A percentile compares a stretch with the other conserved stretches of the same genome.
Evolutionary conservation across 2,888 invertebrate genomes (phyloP).

Genomic region (Galeopsomyia nigrocyanea): DNA sequence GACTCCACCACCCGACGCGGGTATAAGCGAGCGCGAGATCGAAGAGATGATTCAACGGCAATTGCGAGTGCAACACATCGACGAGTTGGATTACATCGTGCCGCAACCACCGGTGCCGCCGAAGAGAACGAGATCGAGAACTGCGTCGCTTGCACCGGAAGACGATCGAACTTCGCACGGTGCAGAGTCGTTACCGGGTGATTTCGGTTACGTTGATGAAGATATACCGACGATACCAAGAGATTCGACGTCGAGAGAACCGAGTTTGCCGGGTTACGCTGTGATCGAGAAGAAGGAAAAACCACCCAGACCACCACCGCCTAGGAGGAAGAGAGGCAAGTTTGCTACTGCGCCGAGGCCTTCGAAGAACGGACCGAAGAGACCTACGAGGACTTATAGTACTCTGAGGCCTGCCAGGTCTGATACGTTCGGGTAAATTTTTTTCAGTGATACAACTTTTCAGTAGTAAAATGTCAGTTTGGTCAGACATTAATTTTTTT

Average conservation of each 20-base stretch:
- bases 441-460: not conserved
- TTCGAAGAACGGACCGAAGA: slow-evolving; percentile 69
- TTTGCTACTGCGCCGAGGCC: slow-evolving; percentile 79
- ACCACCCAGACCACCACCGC: slow-evolving; percentile 75
- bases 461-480: not conserved
- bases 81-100: slow-evolving; percentile 75
- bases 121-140: slow-evolving; percentile 70
- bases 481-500: too few species aligned
- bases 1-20: slow-evolving; percentile 13
- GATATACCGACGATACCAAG: slow-evolving; percentile 68
- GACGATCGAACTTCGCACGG: slow-evolving; percentile 81
- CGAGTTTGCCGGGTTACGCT: slow-evolving; percentile 77
- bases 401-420: slow-evolving; percentile 71
- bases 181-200: slow-evolving; percentile 75
- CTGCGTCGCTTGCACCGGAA: slow-evolving; percentile 69
- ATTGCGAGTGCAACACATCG: not conserved
- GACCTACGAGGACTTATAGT: slow-evolving; percentile 75
- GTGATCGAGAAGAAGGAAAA: slow-evolving; percentile 79
- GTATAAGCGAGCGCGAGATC: not conserved
- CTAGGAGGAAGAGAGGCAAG: slow-evolving; percentile 71
- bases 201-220: slow-evolving; percentile 67
- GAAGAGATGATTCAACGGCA: not conserved
- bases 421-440: slow-evolving; percentile 45
- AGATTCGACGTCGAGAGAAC: slow-evolving; percentile 66
- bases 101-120: slow-evolving; percentile 73